These are phyloP conservation scores for Hyppa rectilinea DNA, from an alignment of 2,888 invertebrate genomes.

Conservation along the genomic window DNA sequence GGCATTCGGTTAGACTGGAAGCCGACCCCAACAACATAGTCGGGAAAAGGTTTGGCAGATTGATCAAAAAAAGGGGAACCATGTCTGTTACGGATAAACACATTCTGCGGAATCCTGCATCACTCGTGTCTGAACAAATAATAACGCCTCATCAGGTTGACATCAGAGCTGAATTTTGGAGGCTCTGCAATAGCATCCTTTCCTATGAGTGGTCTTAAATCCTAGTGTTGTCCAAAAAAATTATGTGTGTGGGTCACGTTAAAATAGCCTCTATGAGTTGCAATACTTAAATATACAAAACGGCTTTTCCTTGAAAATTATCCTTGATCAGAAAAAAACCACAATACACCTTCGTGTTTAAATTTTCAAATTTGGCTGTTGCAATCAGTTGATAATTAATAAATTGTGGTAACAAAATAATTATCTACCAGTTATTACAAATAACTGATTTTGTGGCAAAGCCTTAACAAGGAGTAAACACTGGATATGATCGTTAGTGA, in stretches of 20 bases:
- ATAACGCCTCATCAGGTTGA: background rate
- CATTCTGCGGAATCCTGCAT: background rate
- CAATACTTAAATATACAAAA: background rate
- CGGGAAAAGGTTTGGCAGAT: too few relatives aligned
- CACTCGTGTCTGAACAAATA: background rate
- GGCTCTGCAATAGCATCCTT: background rate
- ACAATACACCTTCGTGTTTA: too few relatives aligned
- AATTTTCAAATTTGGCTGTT: too few relatives aligned
- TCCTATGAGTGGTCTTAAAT: background rate
- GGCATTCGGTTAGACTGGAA: too few relatives aligned
- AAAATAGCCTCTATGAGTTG: background rate
- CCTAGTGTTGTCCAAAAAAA: background rate
- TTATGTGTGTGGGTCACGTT: background rate
- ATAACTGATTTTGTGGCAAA: background rate
- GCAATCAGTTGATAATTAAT: background rate
- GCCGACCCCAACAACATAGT: too few relatives aligned
- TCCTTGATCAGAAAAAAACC: too few relatives aligned
- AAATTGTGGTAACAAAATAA: background rate
- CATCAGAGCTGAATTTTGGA: background rate
- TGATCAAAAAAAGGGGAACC: too few relatives aligned
- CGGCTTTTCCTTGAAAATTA: too few relatives aligned
- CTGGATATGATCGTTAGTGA: slow-evolving; percentile 47
- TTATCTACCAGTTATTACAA: background rate
- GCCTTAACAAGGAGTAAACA: slow-evolving; percentile 15
- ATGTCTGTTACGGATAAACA: background rate